Conservation (phyloP, 2,797 vertebrate genomes). For the Staurois parvus region DNA sequence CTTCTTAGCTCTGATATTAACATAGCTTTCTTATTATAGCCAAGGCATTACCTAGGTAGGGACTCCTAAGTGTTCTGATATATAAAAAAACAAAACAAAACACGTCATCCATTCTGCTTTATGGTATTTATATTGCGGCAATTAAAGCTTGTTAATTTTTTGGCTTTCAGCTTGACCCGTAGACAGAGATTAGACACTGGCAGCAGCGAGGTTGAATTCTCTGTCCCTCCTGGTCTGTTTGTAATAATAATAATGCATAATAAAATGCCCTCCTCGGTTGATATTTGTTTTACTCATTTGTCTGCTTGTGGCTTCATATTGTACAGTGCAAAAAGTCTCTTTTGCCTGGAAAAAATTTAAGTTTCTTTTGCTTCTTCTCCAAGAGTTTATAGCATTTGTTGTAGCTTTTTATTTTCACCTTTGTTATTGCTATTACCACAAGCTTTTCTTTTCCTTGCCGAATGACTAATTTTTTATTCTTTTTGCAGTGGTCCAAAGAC, state of each 20-base stretch:
- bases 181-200: background rate
- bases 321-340: too few species aligned
- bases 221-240: background rate
- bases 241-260: too few species aligned
- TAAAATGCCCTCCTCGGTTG: background rate
- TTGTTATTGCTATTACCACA: background rate
- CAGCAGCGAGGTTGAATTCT: background rate
- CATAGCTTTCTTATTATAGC: constrained; percentile 50
- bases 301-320: background rate
- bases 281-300: background rate
- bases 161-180: background rate
- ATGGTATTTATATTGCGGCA: constrained; percentile 40
- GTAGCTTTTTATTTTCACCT: background rate
- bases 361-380: background rate
- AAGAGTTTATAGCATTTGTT: background rate
- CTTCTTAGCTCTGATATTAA: constrained; percentile 49
- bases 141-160: constrained; percentile 22
- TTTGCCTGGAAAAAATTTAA: too few species aligned
- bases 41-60: constrained; percentile 35
- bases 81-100: background rate
- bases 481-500: constrained; percentile 16
- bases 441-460: constrained; percentile 7
- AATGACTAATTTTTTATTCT: constrained; percentile 16
- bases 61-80: constrained; percentile 19
- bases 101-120: constrained; percentile 3